A percentile compares a stretch with the other conserved stretches of the same genome.
phyloP scores from a whole-genome alignment of 2,888 invertebrate species.

The Lycocerus yunnanus region DNA sequence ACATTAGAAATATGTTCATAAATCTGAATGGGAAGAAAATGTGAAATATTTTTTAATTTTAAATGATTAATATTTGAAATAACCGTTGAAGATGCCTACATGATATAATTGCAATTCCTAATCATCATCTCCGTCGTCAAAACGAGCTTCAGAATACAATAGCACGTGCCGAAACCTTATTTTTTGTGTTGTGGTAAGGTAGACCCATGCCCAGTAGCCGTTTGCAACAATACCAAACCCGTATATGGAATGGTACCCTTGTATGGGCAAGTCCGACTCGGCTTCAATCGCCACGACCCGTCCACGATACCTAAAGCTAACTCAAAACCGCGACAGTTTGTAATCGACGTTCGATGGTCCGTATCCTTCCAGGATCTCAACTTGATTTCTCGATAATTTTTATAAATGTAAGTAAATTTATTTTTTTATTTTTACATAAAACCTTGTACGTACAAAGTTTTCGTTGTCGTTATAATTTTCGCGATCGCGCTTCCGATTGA shows the following conservation, averaged over 20 bases:
- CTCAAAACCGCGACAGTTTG: conserved; percentile 44
- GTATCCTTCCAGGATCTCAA: conserved; percentile 34
- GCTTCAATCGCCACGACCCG: conserved; percentile 43
- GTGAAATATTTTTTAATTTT: neutral
- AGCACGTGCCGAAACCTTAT: conserved; percentile 50
- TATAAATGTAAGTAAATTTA: conserved; percentile 22
- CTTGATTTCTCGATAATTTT: conserved; percentile 4
- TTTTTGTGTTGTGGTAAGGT: conserved; percentile 38
- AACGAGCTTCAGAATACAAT: conserved; percentile 44
- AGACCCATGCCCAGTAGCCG: conserved; percentile 49
- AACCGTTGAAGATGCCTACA: neutral
- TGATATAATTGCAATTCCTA: conserved; percentile 23
- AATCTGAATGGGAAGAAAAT: neutral
- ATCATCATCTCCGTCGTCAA: conserved; percentile 18
- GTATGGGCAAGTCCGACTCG: conserved; percentile 47
- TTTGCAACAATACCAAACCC: conserved; percentile 47
- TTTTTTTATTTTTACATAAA: conserved; percentile 4
- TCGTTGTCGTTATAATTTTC: neutral
- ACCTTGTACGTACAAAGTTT: neutral
- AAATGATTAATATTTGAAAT: neutral
- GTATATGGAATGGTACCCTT: conserved; percentile 52
- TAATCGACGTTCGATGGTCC: conserved; percentile 43
- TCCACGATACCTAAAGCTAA: conserved; percentile 46
- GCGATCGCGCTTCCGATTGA: neutral
- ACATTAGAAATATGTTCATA: neutral